Base-by-base conservation (phyloP, 2,113 vertebrate species). In the Pitta sordida region DNA sequence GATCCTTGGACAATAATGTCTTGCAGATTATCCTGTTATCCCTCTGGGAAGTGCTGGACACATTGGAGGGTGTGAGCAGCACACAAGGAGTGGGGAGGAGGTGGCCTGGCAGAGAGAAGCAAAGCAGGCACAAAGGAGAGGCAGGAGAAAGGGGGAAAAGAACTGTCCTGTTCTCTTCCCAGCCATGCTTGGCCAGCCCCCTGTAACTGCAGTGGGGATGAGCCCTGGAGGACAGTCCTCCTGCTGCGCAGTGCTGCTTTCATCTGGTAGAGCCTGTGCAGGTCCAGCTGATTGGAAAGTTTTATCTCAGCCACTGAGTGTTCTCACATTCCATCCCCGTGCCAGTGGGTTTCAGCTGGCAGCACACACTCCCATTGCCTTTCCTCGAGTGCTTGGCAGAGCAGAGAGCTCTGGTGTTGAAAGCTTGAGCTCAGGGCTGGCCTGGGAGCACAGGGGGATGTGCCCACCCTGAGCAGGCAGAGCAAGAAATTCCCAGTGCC, bases 151-250 rank as follows among this genome's bases (percentile, higher is more conserved):
- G 24, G 20, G 15, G 5, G 32, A 26, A 41, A 60, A 8, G 1
- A 23, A 43, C 21, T 63, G 27, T 60, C 36, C 32, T 23, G 4
- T 37, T 75, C 12, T 64, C 11, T 56, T 75, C 48, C 20, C 56
- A 48, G 2, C 8, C 11, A 4, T 1, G 4, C 24, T 60, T 69
- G 41, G 63, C 58, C 1, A 0, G 20, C 65, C 32, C 67, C 24
- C 14, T 3, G 0, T n/a, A 3, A 5, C 30, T 62, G 53, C 0
- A 2, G 46, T 58, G 58, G 44, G 60, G 26, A 12, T 23, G 76
- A 27, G 49, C 77, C n/a, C 55, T 46, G 29, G 37, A 64, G 53
- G 23, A 62, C 39, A 59, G 18, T 6, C 7, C 3, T 74, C 65
- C 64, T 56, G 49, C 58, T 7, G 26, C 52, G 49, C 63, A 73